A percentile compares a stretch with the other conserved stretches of the same genome.
Conservation (phyloP, 1,140 invertebrate genomes). For the Cherax destructor region DNA sequence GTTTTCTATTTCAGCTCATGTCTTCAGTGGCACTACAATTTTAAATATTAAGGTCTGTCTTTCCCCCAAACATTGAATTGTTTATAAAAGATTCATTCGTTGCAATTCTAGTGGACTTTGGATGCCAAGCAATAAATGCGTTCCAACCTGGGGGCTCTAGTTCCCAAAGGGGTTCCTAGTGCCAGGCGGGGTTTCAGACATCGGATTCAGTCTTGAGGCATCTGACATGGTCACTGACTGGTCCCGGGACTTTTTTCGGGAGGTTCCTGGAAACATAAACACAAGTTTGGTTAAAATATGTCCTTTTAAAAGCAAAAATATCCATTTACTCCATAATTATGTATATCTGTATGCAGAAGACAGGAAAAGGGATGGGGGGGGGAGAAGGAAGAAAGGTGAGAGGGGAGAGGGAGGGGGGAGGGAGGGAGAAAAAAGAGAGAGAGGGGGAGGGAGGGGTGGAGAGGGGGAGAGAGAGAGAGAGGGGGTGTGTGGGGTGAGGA, state of each 20-base stretch:
- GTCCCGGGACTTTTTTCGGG: constrained; percentile 61
- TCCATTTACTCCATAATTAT: too few relatives aligned
- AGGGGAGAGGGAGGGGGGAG: too few relatives aligned
- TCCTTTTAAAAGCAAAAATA: too few relatives aligned
- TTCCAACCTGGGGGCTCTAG: constrained; percentile 44
- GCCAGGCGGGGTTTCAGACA: constrained; percentile 34
- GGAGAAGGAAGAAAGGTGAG: too few relatives aligned
- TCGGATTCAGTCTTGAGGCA: constrained; percentile 51
- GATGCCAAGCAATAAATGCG: constrained; percentile 19
- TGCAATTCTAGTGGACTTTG: constrained; percentile 49
- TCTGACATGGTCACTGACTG: constrained; percentile 44
- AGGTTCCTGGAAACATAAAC: constrained; percentile 45
- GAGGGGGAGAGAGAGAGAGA: too few relatives aligned
- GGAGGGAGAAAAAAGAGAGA: too few relatives aligned
- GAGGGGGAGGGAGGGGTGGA: too few relatives aligned
- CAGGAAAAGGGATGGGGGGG: too few relatives aligned
- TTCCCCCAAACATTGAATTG: background rate
- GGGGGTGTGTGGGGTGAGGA: too few relatives aligned
- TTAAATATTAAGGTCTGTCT: constrained; percentile 13
- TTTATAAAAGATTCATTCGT: constrained; percentile 47
- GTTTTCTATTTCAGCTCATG: background rate
- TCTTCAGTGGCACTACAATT: background rate
- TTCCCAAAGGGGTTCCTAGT: constrained; percentile 27
- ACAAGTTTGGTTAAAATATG: too few relatives aligned
- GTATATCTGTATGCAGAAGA: too few relatives aligned